Evolutionary conservation across 2,888 invertebrate species (phyloP), one percentile per base, ranked within the genome.

Genomic region (Idaea biselata): DNA sequence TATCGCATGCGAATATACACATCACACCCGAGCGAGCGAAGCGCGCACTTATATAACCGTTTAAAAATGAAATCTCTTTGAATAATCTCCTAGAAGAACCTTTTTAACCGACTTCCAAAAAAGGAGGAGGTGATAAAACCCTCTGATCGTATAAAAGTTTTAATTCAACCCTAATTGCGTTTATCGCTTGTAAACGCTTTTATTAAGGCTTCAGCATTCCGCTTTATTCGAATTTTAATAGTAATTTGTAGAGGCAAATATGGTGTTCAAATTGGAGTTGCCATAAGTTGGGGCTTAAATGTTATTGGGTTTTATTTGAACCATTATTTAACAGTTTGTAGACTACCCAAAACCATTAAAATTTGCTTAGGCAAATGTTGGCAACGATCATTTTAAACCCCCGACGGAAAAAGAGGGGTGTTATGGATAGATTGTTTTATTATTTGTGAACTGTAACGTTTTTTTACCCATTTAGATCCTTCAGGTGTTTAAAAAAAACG

Each of bases 141-240:
- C 25, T 17, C 56, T 56, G 14, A 18, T 18, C 14, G 0, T 55
- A 56, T 18, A 56, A 56, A 56, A 56, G 17, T 56, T 56, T 65
- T 59, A 59, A 66, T 70, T 71, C 59, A 61, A 65, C 62, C 69
- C 65, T 76, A 73, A 79, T 76, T 76, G 73, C 71, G 76, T 77
- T 44, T 44, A 44, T 44, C 44, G 44, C 44, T 44, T 44, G 44
- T 44, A 44, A 44, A 44, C 11, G 44, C 0, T 44, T 44, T 44
- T 44, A 44, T 3, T 44, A 44, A 44, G 44, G 14, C 14, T 44
- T 44, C 11, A 44, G 44, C 44, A 14, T 44, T 44, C 11, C 44
- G 44, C 1, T 44, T 44, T 44, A 44, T 44, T 44, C 11, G 44
- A 14, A 44, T 8, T 14, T 8, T 44, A 44, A 14, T 44, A 3